These are phyloP conservation scores for Gracilinanus agilis DNA, from an alignment of 2,113 vertebrate genomes.

Conservation along the genomic window DNA sequence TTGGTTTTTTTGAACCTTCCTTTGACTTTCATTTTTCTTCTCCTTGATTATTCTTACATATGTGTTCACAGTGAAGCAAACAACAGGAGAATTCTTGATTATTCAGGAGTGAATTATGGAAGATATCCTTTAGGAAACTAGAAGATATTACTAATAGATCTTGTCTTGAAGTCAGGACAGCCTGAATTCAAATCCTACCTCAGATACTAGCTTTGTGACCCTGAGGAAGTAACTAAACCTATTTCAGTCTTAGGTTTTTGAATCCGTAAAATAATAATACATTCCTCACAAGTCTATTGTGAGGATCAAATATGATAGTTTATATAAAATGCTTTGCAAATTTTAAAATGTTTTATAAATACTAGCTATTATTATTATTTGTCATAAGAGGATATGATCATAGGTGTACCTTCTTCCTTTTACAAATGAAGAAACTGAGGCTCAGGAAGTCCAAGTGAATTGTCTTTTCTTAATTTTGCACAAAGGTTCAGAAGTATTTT, in stretches of 20 bases:
- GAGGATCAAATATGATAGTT: conserved; percentile 14
- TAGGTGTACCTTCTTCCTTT: not conserved
- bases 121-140: not conserved
- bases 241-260: conserved; percentile 19
- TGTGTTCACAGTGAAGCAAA: not conserved
- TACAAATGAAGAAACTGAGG: not conserved
- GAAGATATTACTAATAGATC: not conserved
- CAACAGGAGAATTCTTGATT: conserved; percentile 18
- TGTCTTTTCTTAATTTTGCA: not conserved
- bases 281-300: not conserved
- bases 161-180: not conserved
- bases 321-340: conserved; percentile 5
- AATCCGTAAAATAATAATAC: not conserved
- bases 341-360: not conserved
- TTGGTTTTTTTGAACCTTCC: conserved; percentile 25
- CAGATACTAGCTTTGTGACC: not conserved
- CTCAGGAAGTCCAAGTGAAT: not conserved
- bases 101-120: conserved; percentile 6
- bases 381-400: not conserved
- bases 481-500: not conserved
- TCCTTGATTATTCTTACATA: conserved; percentile 17
- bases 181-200: not conserved
- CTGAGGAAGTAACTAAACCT: not conserved
- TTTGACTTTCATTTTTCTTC: conserved; percentile 5
- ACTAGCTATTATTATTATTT: not conserved